Percentiles rank a stretch among this genome's conserved stretches.
Conservation (phyloP, 2,113 vertebrate species). For the Panurus biarmicus region DNA sequence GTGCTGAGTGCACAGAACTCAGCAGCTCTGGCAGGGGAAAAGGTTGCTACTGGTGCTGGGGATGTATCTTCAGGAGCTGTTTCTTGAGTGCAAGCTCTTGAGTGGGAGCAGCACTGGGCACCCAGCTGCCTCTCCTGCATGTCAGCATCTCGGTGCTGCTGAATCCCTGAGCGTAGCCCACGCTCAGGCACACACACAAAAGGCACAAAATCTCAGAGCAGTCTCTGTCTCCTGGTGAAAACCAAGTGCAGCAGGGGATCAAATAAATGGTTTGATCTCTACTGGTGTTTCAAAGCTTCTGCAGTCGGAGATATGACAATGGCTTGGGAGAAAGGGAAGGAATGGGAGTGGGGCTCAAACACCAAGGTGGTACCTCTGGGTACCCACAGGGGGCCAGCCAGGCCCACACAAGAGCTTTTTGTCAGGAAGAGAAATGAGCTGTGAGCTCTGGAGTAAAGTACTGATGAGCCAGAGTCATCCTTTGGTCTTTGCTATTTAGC, state of each 20-base stretch:
- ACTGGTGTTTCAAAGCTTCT: neutral
- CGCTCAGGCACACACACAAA: neutral
- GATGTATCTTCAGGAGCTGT: neutral
- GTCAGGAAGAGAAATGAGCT: neutral
- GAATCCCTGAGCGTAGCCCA: neutral
- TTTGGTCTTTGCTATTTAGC: neutral
- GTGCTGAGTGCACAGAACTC: neutral
- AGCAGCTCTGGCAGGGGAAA: neutral
- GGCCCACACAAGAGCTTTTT: neutral
- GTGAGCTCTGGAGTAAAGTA: neutral
- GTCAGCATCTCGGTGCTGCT: neutral
- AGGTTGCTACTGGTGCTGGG: neutral
- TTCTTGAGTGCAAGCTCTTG: neutral
- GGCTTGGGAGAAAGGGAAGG: neutral
- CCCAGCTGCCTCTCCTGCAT: neutral
- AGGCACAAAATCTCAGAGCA: neutral
- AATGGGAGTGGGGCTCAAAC: neutral
- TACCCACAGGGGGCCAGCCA: neutral
- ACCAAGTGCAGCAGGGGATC: neutral
- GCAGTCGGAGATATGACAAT: neutral
- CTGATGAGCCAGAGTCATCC: neutral
- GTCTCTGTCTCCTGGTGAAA: neutral
- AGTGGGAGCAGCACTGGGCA: conserved; percentile 29
- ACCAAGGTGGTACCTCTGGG: neutral
- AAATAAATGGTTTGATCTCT: neutral